Conservation (phyloP, 1,140 invertebrate genomes). For the Platorchestia sp. region DNA sequence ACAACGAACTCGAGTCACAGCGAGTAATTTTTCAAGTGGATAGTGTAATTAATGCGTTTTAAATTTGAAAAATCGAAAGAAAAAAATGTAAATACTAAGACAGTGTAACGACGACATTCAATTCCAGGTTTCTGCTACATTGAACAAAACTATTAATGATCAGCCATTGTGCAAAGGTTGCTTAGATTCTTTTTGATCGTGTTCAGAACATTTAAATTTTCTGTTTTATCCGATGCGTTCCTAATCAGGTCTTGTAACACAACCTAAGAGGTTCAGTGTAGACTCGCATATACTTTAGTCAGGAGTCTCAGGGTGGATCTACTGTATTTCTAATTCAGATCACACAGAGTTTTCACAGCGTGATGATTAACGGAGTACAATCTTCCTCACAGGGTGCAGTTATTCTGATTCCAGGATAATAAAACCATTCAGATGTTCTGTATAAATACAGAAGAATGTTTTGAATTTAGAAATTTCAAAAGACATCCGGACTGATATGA, state of each 20-base stretch:
- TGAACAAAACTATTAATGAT: too few relatives aligned
- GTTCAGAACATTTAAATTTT: not conserved
- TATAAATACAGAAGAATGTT: slow-evolving; percentile 68
- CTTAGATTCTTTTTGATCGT: not conserved
- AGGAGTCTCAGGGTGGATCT: not conserved
- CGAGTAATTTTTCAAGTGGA: too few relatives aligned
- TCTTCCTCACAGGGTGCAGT: not conserved
- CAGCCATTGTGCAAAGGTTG: too few relatives aligned
- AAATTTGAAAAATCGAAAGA: too few relatives aligned
- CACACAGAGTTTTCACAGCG: not conserved
- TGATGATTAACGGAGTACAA: not conserved
- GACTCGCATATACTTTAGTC: not conserved
- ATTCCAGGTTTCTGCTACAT: too few relatives aligned
- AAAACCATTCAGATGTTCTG: slow-evolving; percentile 61
- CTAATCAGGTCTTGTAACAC: not conserved
- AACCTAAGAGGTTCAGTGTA: not conserved
- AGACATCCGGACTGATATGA: slow-evolving; percentile 68
- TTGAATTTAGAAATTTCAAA: slow-evolving; percentile 68
- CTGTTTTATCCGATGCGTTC: not conserved
- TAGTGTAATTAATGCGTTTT: too few relatives aligned
- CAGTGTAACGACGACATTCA: too few relatives aligned
- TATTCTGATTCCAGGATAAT: not conserved
- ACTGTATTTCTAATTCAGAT: not conserved
- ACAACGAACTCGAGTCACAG: too few relatives aligned
- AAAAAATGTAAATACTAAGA: too few relatives aligned